phyloP scores from a whole-genome alignment of 2,888 invertebrate species.

The Nycteola revayana region DNA sequence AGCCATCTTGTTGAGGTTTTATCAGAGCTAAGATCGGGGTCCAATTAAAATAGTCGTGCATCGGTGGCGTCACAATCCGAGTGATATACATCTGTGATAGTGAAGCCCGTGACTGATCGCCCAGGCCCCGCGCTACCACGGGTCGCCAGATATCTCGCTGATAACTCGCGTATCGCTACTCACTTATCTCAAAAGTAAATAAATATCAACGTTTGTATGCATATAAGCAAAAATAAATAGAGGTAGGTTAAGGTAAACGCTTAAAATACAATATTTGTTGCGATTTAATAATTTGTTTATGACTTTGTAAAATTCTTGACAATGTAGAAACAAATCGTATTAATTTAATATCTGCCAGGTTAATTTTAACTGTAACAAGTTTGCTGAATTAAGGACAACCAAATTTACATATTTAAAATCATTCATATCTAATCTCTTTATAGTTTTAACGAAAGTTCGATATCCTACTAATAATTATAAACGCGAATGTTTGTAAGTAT shows the following conservation, averaged over 20 bases:
- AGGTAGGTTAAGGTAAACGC: no score
- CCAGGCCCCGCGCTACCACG: slow-evolving; percentile 43
- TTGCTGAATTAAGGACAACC: no score
- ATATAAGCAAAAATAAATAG: background rate
- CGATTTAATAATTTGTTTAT: slow-evolving; percentile 16
- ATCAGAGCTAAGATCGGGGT: slow-evolving; percentile 68
- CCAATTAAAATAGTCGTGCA: slow-evolving; percentile 82
- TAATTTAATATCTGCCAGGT: no score
- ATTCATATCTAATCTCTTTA: no score
- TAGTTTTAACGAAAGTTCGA: no score
- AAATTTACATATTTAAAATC: no score
- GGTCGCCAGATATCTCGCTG: slow-evolving; percentile 31
- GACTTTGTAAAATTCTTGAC: slow-evolving; percentile 20
- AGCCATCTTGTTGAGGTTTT: slow-evolving; percentile 65
- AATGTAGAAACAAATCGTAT: no score
- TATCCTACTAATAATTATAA: no score
- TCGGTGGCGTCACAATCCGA: slow-evolving; percentile 74
- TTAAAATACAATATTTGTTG: no score
- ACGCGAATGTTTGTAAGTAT: no score
- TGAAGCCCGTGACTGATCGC: slow-evolving; percentile 75
- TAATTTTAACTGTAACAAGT: no score
- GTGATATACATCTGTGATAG: slow-evolving; percentile 65
- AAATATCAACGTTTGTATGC: slow-evolving; percentile 21
- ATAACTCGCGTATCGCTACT: slow-evolving; percentile 21
- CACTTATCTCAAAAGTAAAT: slow-evolving; percentile 23